Evolutionary conservation across 2,797 vertebrate species (phyloP), one percentile per base, ranked within the genome.

Genomic region (Galago senegalensis): DNA sequence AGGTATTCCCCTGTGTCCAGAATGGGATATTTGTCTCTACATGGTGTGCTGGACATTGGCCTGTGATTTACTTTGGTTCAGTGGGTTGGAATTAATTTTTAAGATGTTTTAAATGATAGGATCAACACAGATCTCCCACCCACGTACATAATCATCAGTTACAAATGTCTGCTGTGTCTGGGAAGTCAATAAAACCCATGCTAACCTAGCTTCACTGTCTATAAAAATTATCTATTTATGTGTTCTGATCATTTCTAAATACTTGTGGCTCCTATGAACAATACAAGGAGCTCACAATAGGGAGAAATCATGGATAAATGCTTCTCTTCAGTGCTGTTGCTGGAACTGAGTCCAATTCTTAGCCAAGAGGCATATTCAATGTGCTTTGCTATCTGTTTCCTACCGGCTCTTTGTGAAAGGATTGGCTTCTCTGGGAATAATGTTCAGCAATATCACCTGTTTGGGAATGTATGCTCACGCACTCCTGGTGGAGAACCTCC

Each of bases 331-430:
- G 77, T 93, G 31, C 72, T 69, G 63, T 70, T 90, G 53, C 34
- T 65, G 60, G 40, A 93, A 75, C 23, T 79, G 81, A 89, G 94
- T 76, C 60, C 58, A 90, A 2, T 79, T 94, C 49, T 82, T 92
- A 60, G 37, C 69, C 92, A 84, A 83, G 53, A 40, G 16, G 2
- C 34, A 49, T 43, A 21, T 72, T 80, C 67, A 46, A 25, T 92
- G 49, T 93, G n/a, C 60, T 92, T 73, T 95, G 65, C 86, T 73
- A 27, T 84, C 91, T 96, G 73, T 91, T 93, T 93, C 60, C 83
- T 80, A 25, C 27, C 56, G 34, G 25, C 16, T 93, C 65, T 58
- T 65, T 70, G 65, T n/a, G 21, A 86, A 87, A 82, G 34, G 90
- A 73, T 27, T 73, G 18, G 12, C 25, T 72, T 96, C 77, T 92